Percentiles rank a stretch among this genome's conserved stretches.
Conservation (phyloP, 2,888 invertebrate genomes). For the Esperia sulphurella region DNA sequence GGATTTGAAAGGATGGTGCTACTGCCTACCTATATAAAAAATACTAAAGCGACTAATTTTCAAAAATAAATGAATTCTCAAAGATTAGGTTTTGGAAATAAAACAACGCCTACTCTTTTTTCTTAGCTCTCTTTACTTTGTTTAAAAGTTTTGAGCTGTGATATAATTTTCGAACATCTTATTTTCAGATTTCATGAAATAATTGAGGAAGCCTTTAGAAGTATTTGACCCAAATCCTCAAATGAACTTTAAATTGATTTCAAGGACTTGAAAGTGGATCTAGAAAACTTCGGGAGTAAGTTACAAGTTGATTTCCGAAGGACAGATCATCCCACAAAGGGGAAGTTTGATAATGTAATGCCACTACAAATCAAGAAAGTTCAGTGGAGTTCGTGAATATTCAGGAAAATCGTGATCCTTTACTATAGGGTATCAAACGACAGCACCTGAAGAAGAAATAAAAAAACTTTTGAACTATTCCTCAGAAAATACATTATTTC, state of each 20-base stretch:
- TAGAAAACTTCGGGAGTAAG: neutral
- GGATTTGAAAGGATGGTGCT: no score
- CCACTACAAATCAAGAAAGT: conserved; percentile 9
- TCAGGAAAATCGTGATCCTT: neutral
- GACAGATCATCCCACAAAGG: conserved; percentile 5
- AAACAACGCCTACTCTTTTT: no score
- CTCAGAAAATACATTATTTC: no score
- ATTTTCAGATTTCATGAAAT: neutral
- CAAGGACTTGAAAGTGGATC: neutral
- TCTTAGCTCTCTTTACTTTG: no score
- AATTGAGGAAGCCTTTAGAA: neutral
- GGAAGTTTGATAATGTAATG: conserved; percentile 8
- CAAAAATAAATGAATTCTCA: no score
- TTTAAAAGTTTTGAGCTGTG: no score
- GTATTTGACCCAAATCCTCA: neutral
- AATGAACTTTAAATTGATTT: conserved; percentile 3
- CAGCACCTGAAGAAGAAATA: no score
- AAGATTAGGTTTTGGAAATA: no score
- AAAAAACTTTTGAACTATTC: no score
- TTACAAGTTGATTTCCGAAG: conserved; percentile 1
- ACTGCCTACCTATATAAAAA: no score
- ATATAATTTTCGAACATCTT: neutral
- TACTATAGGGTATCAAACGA: no score
- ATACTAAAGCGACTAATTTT: no score
- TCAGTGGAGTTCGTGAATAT: neutral